These are phyloP conservation scores for Clostera curtula DNA, from an alignment of 2,888 invertebrate genomes.

Conservation along the genomic window DNA sequence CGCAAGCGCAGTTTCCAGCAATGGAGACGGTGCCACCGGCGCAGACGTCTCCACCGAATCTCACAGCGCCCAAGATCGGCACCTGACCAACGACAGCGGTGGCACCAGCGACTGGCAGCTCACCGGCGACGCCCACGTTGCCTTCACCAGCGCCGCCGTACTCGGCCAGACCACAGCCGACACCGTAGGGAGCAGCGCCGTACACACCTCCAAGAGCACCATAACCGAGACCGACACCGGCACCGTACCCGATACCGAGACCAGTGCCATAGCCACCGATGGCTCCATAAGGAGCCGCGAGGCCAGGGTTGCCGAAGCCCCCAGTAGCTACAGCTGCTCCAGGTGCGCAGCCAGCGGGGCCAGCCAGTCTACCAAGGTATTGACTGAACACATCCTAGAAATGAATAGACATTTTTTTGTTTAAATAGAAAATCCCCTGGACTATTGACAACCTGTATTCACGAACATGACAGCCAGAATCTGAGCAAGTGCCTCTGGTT, in stretches of 20 bases:
- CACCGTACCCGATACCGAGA: conserved; percentile 5
- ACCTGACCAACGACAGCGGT: conserved; percentile 32
- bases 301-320: conserved; percentile 1
- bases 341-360: conserved; percentile 2
- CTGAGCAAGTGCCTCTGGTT: no score
- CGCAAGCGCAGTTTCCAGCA: conserved; percentile 34
- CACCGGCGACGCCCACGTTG: conserved; percentile 30
- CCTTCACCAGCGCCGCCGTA: conserved; percentile 28
- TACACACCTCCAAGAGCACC: conserved; percentile 4
- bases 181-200: conserved; percentile 6
- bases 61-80: conserved; percentile 36
- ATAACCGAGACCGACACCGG: conserved; percentile 4
- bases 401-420: not conserved
- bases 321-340: conserved; percentile 2
- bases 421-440: no score
- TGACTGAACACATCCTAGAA: conserved; percentile 6
- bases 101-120: conserved; percentile 34
- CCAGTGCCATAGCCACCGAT: conserved; percentile 3
- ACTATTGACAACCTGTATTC: no score
- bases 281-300: conserved; percentile 1
- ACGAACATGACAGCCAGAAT: no score
- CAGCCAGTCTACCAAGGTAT: conserved; percentile 4
- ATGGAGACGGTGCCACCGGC: conserved; percentile 38
- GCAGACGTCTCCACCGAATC: conserved; percentile 32
- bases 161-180: conserved; percentile 11